A percentile compares a stretch with the other conserved stretches of the same genome.
Conservation (phyloP, 2,797 vertebrate species). For the Sebastes itinus region DNA sequence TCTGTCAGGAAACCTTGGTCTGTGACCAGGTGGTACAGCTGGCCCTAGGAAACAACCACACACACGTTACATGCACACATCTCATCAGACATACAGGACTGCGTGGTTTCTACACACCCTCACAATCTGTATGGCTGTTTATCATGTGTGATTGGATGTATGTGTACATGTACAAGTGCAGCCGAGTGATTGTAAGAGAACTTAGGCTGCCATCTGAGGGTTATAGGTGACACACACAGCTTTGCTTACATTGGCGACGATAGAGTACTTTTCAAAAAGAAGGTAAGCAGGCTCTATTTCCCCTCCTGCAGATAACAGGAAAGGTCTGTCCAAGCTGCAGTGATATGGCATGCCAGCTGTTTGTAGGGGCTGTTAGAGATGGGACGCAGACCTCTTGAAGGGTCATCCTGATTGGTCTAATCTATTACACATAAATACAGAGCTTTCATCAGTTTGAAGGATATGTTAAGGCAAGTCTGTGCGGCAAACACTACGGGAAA, state of each 20-base stretch:
- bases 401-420: neutral
- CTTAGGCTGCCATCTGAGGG: neutral
- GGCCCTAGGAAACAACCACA: slow-evolving; percentile 82
- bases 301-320: slow-evolving; percentile 73
- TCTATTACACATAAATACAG: neutral
- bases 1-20: slow-evolving; percentile 99
- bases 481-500: neutral
- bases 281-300: slow-evolving; percentile 52
- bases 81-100: neutral
- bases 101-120: neutral
- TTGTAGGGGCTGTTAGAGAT: neutral
- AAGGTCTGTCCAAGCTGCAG: slow-evolving; percentile 49
- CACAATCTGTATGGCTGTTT: neutral
- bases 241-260: slow-evolving; percentile 56
- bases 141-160: neutral
- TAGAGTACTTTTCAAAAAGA: slow-evolving; percentile 33
- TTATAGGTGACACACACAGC: slow-evolving; percentile 31
- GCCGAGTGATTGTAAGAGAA: slow-evolving; percentile 8
- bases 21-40: slow-evolving; percentile 96
- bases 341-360: slow-evolving; percentile 26
- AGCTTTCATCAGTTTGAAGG: neutral
- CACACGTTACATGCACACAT: slow-evolving; percentile 4
- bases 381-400: neutral
- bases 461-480: neutral
- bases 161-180: neutral